These are phyloP conservation scores for Xenopus borealis DNA, from an alignment of 2,113 vertebrate genomes.

Conservation along the genomic window DNA sequence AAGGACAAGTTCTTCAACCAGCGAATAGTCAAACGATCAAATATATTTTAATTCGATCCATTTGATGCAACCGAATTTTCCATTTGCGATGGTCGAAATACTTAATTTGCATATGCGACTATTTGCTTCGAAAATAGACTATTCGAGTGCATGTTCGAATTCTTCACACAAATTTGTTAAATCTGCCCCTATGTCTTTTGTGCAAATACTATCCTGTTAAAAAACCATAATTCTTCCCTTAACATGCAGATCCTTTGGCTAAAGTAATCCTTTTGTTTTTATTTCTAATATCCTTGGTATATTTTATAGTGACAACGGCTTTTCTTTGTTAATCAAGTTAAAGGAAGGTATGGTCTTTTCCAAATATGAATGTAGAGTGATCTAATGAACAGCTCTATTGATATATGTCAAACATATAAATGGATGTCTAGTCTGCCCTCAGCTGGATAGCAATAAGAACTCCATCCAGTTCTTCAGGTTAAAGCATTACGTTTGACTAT, in stretches of 20 bases:
- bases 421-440: background rate
- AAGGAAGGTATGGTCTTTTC: background rate
- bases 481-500: too few species aligned
- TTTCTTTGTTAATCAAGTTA: background rate
- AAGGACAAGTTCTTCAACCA: too few species aligned
- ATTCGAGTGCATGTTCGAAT: too few species aligned
- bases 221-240: constrained; percentile 9
- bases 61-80: too few species aligned
- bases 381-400: background rate
- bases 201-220: background rate
- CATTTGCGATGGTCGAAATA: too few species aligned
- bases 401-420: background rate
- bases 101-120: too few species aligned
- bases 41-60: too few species aligned
- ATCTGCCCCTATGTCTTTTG: too few species aligned
- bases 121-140: too few species aligned
- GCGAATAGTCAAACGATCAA: too few species aligned
- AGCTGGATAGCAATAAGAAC: background rate
- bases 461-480: too few species aligned
- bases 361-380: background rate
- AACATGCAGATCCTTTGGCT: background rate
- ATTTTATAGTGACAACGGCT: background rate
- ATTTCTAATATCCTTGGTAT: background rate
- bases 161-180: too few species aligned
- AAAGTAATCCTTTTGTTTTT: background rate